Evolutionary conservation across 2,797 vertebrate species (phyloP), one percentile per base, ranked within the genome.

Genomic region (Sciaenops ocellatus): DNA sequence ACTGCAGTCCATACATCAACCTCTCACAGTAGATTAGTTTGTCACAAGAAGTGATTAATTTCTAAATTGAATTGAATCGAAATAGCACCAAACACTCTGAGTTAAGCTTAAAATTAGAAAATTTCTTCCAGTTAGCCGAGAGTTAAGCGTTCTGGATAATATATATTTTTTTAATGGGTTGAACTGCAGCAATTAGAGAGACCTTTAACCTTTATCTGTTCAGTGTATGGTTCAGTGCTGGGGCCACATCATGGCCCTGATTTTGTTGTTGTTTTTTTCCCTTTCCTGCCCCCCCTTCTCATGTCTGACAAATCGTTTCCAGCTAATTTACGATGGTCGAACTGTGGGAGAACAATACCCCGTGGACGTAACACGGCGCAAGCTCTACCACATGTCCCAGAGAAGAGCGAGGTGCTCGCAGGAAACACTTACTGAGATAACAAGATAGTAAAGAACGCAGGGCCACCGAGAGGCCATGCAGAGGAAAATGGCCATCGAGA

Each of bases 361-460:
- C 50, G n/a, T 76, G 86, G 92, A 91, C 81, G 69, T 79, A 90
- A 83, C 76, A 20, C 30, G 42, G 82, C 55, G 17, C 90, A 74
- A 91, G 90, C 85, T 90, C 85, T 80, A 82, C 73, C 88, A 80
- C 89, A 89, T 91, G 91, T 92, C 83, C 80, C 76, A 70, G 72
- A 92, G 90, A 92, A 67, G 86, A 91, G 84, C 28, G 88, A 91
- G 93, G 90, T 89, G 91, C 90, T 92, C 78, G 24, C 79, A 94
- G 95, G 94, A 95, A 95, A 89, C 93, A 92, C 93, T 95, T 90
- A 92, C 95, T 95, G 94, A 94, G 95, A 95, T 94, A 95, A 95
- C 93, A 95, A 95, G 94, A 95, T 95, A 94, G 93, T 90, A 91
- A 80, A 84, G 86, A 92, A 87, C 83, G 89, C 85, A 83, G 85